Conservation (phyloP, 2,888 invertebrate species). For the Pseudoips prasinana region DNA sequence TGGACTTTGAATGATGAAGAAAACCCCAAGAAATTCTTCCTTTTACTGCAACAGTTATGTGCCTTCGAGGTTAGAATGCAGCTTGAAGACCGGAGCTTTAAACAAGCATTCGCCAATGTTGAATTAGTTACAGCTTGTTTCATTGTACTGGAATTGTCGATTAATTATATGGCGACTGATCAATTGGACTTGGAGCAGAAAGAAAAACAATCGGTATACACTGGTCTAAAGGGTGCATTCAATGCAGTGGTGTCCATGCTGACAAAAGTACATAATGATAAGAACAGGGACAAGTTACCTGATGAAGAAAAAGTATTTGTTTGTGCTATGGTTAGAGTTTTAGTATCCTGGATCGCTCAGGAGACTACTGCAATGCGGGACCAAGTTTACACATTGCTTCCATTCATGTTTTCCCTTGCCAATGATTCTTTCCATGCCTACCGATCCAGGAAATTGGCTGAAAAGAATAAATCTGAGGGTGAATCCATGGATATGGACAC, state of each 20-base stretch:
- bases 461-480: conserved; percentile 84
- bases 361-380: conserved; percentile 94
- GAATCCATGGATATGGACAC: conserved; percentile 72
- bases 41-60: conserved; percentile 91
- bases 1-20: conserved; percentile 92
- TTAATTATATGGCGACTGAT: conserved; percentile 90
- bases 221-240: conserved; percentile 94
- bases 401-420: conserved; percentile 89
- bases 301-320: conserved; percentile 89
- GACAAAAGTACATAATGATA: conserved; percentile 87
- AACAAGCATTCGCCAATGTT: conserved; percentile 88
- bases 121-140: conserved; percentile 92
- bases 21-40: conserved; percentile 90
- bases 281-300: conserved; percentile 85
- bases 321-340: conserved; percentile 91
- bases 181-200: conserved; percentile 93
- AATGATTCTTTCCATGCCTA: conserved; percentile 92
- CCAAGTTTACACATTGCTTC: conserved; percentile 90
- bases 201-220: conserved; percentile 94
- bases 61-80: conserved; percentile 97
- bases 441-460: conserved; percentile 85
- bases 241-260: conserved; percentile 89
- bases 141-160: conserved; percentile 89
- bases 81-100: conserved; percentile 92
- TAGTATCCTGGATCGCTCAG: conserved; percentile 95